phyloP scores from a whole-genome alignment of 1,140 invertebrate species.

The Drosophila baimaii region DNA sequence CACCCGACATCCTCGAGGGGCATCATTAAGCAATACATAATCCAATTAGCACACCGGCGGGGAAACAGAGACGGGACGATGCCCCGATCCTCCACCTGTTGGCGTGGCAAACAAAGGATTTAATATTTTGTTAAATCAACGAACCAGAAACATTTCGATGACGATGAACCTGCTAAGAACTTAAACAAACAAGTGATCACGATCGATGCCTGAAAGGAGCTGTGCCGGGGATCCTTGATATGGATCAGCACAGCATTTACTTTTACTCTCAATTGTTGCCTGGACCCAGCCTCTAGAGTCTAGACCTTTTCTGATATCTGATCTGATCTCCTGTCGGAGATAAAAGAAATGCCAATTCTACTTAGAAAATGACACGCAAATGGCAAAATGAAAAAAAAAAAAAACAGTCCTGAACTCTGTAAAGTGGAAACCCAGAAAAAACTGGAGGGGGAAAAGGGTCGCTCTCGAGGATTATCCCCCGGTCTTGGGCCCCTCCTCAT shows the following conservation, averaged over 20 bases:
- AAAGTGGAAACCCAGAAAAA: slow-evolving; percentile 24
- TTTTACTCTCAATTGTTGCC: slow-evolving; percentile 73
- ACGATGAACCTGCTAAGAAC: slow-evolving; percentile 73
- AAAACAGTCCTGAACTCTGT: slow-evolving; percentile 4
- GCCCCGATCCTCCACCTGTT: slow-evolving; percentile 75
- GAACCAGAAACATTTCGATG: slow-evolving; percentile 73
- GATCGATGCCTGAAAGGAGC: slow-evolving; percentile 45
- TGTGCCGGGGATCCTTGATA: slow-evolving; percentile 16
- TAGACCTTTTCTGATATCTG: slow-evolving; percentile 72
- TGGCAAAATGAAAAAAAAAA: slow-evolving; percentile 56
- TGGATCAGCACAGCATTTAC: slow-evolving; percentile 73
- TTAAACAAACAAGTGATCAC: slow-evolving; percentile 79
- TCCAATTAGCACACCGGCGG: slow-evolving; percentile 67
- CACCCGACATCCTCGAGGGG: slow-evolving; percentile 52
- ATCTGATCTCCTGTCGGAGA: slow-evolving; percentile 50
- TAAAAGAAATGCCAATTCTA: slow-evolving; percentile 78
- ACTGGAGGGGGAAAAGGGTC: slow-evolving; percentile 25
- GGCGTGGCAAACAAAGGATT: slow-evolving; percentile 57
- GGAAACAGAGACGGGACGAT: background rate
- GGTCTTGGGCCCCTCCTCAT: slow-evolving; percentile 42
- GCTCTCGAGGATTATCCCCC: slow-evolving; percentile 50
- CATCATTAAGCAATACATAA: slow-evolving; percentile 79
- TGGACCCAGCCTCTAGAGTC: slow-evolving; percentile 5
- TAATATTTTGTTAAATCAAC: slow-evolving; percentile 74
- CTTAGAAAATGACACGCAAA: slow-evolving; percentile 78